These are phyloP conservation scores for Halesus radiatus DNA, from an alignment of 1,140 invertebrate species.

Conservation along the genomic window DNA sequence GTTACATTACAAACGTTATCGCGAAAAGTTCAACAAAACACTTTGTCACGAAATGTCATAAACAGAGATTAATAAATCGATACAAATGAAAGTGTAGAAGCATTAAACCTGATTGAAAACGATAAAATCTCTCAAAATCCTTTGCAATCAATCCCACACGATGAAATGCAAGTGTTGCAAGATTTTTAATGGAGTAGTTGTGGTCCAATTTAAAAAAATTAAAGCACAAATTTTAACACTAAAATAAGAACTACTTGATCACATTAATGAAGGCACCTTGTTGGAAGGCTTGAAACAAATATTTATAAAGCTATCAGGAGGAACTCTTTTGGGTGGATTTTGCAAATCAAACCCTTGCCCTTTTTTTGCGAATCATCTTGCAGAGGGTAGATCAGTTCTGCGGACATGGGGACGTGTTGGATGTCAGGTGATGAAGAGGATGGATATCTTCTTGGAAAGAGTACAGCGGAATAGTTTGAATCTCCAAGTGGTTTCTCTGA, in stretches of 20 bases:
- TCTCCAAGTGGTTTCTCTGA: conserved; percentile 23
- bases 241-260: neutral
- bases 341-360: conserved; percentile 12
- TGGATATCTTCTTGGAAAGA: conserved; percentile 34
- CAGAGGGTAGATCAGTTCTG: neutral
- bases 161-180: too few species aligned
- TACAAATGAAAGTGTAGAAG: too few species aligned
- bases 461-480: conserved; percentile 11
- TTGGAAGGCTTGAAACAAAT: neutral
- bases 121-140: too few species aligned
- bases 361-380: conserved; percentile 44
- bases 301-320: neutral
- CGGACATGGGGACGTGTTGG: neutral
- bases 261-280: conserved; percentile 2
- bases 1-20: too few species aligned
- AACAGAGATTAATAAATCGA: too few species aligned
- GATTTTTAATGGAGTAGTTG: too few species aligned
- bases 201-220: neutral
- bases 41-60: too few species aligned
- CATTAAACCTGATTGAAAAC: too few species aligned
- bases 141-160: too few species aligned
- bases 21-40: too few species aligned
- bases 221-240: neutral
- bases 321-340: neutral
- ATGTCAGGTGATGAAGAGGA: conserved; percentile 41